Evolutionary conservation across 2,888 invertebrate species (phyloP).

Genomic region (Glaucopsyche alexis): DNA sequence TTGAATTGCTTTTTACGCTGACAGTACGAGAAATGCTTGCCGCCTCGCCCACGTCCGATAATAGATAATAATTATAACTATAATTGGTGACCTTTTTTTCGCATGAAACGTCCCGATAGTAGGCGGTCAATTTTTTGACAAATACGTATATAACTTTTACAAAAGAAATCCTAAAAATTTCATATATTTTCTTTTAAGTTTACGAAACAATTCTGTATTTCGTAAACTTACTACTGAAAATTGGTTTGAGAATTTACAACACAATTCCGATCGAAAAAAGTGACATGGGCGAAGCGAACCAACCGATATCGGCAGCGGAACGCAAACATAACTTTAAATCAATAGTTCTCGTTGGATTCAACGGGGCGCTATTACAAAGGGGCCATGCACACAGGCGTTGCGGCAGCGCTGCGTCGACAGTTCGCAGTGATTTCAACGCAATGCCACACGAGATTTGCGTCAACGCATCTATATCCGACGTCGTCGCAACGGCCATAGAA

Average conservation of each 20-base stretch:
- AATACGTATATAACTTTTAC: no score
- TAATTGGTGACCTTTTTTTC: background rate
- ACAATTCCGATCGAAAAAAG: conserved; percentile 22
- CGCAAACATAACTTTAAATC: conserved; percentile 31
- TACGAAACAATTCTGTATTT: no score
- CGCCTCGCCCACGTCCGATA: background rate
- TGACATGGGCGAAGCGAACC: conserved; percentile 17
- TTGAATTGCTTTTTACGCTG: conserved; percentile 7
- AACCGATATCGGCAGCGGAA: conserved; percentile 14
- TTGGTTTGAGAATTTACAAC: background rate
- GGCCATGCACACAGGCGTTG: conserved; percentile 31
- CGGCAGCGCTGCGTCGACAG: background rate
- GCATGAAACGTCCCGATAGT: no score
- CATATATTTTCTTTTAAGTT: no score
- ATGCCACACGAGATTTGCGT: no score
- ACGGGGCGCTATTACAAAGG: conserved; percentile 50
- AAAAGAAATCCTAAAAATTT: no score
- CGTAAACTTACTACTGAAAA: background rate
- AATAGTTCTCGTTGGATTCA: conserved; percentile 64
- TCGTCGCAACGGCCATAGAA: no score
- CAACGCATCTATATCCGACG: no score
- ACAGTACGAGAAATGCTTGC: conserved; percentile 14
- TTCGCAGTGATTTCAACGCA: no score
- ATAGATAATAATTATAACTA: background rate
- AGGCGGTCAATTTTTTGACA: no score